Base-by-base conservation (phyloP, 2,888 invertebrate species). In the Galerucella nymphaeae region DNA sequence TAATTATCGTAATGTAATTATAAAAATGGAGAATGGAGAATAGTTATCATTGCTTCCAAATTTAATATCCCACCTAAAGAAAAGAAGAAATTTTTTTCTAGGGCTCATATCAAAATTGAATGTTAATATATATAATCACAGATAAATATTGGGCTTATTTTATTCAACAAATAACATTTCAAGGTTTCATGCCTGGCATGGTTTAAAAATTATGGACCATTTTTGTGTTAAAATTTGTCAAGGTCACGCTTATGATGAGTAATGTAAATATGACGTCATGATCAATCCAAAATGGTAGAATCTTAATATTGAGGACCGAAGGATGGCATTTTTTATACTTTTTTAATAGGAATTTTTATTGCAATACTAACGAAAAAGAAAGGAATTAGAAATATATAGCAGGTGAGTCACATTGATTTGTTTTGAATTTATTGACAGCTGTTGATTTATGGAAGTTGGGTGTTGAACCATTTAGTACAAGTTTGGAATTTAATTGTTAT, bases 231-330 rank as follows among this genome's bases (percentile, higher is more conserved):
- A 70, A 70, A 30, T 59, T 68, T 55, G 30, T 71, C 75, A 75
- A 75, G 75, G 75, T 73, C 72, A 57, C 48, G 48, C 71, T 67
- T 58, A 67, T 65, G 76, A 74, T 76, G 76, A 76, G 66, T 70
- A 71, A 75, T 75, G 53, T 68, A 62, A 70, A 68, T 63, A 73
- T 78, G 78, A 78, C 78, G 78, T 78, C 78, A 78, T 65, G 64
- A 13, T 59, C 50, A 66, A 69, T 79, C 79, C 70, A 79, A 79
- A 69, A 80, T 80, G 79, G 80, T 78, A 72, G 79, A 79, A 65
- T 75, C 75, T 67, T 79, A 73, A 74, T 69, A 75, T 74, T 74
- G 69, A 66, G 65, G 70, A 53, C 53, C 38, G 68, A 14, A 63
- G 61, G 61, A 68, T 78, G 74, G 75, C 75, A 77, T 78, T 79